Base-by-base conservation (phyloP, 1,140 invertebrate genomes). In the Megalonaias nervosa region DNA sequence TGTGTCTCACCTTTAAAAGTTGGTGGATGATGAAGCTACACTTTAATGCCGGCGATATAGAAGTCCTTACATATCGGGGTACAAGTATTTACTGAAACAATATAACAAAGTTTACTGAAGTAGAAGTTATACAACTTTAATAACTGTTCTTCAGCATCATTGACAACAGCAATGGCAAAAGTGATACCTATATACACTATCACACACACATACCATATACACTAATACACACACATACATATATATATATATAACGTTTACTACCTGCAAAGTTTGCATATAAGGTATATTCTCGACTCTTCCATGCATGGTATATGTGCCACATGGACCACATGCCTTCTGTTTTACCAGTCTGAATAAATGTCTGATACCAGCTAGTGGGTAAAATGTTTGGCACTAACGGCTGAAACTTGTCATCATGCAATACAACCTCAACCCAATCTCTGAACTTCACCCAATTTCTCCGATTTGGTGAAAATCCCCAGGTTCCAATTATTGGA, bases 251-350 rank as follows among this genome's bases (percentile, higher is more conserved):
- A 26, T 26, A 26, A 26, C 38, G 2, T 38, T 5, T 6, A 38
- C 9, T 38, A 38, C 38, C 38, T 38, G 38, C 4, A 3, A 38
- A 38, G 38, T 38, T 38, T 2, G 77, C 67, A 74, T 75, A 79
- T 2, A 79, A 13, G 6, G 73, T 64, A 48, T 58, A 74, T 26
- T 79, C 81, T 11, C 71, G 79, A 19, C 78, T 67, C 59, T 74
- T 76, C 74, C 80, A 80, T 11, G 79, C 69, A 73, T 82, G 78
- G 69, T 86, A 81, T n/a, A 85, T 82, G 67, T 84, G 81, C 85
- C 85, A 86, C 69, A 86, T 85, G 21, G 82, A 81, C 85, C 85
- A 86, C 77, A 86, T 85, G 12, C 75, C 31, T 14, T 78, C 58
- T 3, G 74, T 67, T 21, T 61, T 75, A 23, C 81, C 81, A 21